A percentile compares a stretch with the other conserved stretches of the same genome.
Evolutionary conservation across 2,797 vertebrate genomes (phyloP).

Genomic region (Huso huso): DNA sequence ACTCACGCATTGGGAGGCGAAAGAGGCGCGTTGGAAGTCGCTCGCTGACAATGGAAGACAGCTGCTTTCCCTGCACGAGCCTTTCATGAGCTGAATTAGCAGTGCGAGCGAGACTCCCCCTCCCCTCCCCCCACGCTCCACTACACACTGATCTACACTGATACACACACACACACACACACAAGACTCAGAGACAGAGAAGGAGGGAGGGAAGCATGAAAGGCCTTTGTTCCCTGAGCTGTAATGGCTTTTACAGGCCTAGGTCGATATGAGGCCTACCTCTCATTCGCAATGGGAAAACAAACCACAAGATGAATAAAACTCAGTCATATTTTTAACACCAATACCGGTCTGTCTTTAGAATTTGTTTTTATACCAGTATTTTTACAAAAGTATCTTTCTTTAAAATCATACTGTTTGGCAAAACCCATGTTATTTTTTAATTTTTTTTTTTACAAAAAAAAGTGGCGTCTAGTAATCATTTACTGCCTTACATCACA

Average conservation of each 20-base stretch:
- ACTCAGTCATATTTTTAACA: too few relatives aligned
- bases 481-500: too few relatives aligned
- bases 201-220: slow-evolving; percentile 34
- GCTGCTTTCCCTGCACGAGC: slow-evolving; percentile 62
- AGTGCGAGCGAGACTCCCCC: slow-evolving; percentile 43
- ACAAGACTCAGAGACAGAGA: slow-evolving; percentile 31
- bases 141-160: slow-evolving; percentile 45
- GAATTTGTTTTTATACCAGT: too few relatives aligned
- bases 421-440: too few relatives aligned
- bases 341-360: too few relatives aligned
- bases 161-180: slow-evolving; percentile 25
- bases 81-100: slow-evolving; percentile 72
- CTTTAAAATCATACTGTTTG: too few relatives aligned
- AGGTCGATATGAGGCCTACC: slow-evolving; percentile 15
- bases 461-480: too few relatives aligned
- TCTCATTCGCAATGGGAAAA: too few relatives aligned
- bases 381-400: too few relatives aligned
- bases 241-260: slow-evolving; percentile 38
- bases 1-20: slow-evolving; percentile 55
- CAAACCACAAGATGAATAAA: too few relatives aligned
- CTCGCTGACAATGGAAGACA: slow-evolving; percentile 71
- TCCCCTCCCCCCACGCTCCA: slow-evolving; percentile 42
- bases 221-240: slow-evolving; percentile 54
- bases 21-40: slow-evolving; percentile 66
- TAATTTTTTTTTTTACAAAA: too few relatives aligned